A percentile compares a stretch with the other conserved stretches of the same genome.
Conservation (phyloP, 2,113 vertebrate genomes). For the Struthio camelus region DNA sequence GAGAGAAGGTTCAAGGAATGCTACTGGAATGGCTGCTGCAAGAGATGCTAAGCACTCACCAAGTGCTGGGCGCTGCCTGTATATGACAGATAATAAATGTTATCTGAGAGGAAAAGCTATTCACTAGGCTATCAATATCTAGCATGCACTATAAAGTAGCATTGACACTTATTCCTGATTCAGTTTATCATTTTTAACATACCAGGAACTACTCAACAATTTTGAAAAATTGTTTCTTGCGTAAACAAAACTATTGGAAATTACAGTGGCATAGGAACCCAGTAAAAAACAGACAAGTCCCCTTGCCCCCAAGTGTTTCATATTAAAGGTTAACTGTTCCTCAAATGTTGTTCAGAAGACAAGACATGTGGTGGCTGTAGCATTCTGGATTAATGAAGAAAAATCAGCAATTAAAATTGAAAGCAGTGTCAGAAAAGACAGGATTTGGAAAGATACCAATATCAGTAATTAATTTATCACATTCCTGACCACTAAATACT, state of each 20-base stretch:
- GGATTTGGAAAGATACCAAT: neutral
- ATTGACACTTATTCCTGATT: neutral
- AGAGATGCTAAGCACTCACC: slow-evolving; percentile 96
- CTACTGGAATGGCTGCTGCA: slow-evolving; percentile 95
- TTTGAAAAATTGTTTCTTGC: neutral
- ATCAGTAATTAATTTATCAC: neutral
- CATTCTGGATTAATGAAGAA: neutral
- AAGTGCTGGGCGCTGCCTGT: slow-evolving; percentile 95
- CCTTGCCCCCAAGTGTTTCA: neutral
- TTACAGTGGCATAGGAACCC: neutral
- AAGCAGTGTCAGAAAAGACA: neutral
- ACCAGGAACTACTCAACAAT: neutral
- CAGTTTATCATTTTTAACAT: neutral
- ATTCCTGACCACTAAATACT: neutral
- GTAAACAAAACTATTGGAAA: neutral
- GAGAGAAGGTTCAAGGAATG: slow-evolving; percentile 94
- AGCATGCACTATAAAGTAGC: neutral
- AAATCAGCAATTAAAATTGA: neutral
- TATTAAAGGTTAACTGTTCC: neutral
- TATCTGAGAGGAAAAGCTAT: neutral
- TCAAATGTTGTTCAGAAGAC: neutral
- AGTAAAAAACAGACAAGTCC: neutral
- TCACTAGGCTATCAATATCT: neutral
- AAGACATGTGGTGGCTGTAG: neutral
- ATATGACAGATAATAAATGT: slow-evolving; percentile 22